Evolutionary conservation across 2,113 vertebrate species (phyloP), one percentile per base, ranked within the genome.

Genomic region (Platichthys stellatus): DNA sequence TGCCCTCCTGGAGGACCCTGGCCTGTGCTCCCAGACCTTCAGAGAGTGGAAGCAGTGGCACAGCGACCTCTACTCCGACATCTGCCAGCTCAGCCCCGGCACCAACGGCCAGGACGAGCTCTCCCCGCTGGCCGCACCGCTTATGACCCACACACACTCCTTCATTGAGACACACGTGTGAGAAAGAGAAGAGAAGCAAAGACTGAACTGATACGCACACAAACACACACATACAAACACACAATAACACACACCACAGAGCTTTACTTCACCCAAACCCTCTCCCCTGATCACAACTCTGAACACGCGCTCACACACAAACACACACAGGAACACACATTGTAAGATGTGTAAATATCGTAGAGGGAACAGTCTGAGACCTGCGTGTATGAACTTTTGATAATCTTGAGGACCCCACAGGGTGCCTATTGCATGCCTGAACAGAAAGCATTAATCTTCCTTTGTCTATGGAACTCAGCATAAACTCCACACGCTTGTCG

Each of bases 161-260:
- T 96, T 97, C 93, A 98, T 97, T 49, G 96, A 97, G 92, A 97
- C 95, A 5, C 95, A 97, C 0, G 95, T 96, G 90, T 97, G 94
- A 95, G 75, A 91, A 90, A n/a, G 90, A 90, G 92, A 94, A 14
- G 90, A 88, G 15, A 86, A 91, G 76, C 64, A 45, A 59, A 76
- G 76, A 83, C 79, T 78, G 86, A 83, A 83, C 69, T 40, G 53
- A 76, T 47, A 21, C 14, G 11, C 62, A 77, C n/a, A 63, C 67
- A 31, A 31, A 65, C 12, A 79, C 28, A 31, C 93, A 58, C 40
- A 54, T 65, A 43, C 74, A 60, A 53, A 21, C 75, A 65, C 40
- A 59, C 74, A 51, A 73, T 57, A 47, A 31, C 31, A 67, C 93
- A 68, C n/a, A 59, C 43, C 72, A 69, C 40, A 40, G n/a, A 74